Evolutionary conservation across 2,113 vertebrate species (phyloP), one percentile per base, ranked within the genome.

Genomic region (Ictalurus furcatus): DNA sequence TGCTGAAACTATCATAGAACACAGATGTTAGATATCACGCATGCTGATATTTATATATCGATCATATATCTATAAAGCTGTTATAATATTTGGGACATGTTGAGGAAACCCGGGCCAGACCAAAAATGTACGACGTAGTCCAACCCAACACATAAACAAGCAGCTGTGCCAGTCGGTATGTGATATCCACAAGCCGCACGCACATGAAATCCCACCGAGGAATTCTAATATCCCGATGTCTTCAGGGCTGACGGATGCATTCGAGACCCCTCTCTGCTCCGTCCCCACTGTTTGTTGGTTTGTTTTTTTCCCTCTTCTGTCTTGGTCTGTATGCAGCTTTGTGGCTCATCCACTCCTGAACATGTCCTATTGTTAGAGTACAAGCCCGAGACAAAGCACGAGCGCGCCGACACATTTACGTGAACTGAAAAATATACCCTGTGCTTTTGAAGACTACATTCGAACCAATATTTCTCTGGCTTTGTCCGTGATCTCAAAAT

Each of bases 131-230:
- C 4, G 1, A 81, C 3, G 16, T 12, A 25, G n/a, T 21, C 76
- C 21, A 67, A 19, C 56, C 17, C 37, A 63, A 67, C 61, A 65
- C 59, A 78, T 78, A 88, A 82, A 88, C 48, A 37, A 19, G 21
- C 19, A n/a, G 44, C 37, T 80, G 3, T 67, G 86, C 54, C 80
- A 83, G 34, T 37, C 59, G 80, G 80, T 17, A 58, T 71, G 63
- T 37, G 40, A 71, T 17, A 71, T 82, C 19, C 63, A 69, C 21
- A 88, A 52, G n/a, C n/a, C 87, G 88, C 91, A 86, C 88, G 87
- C 85, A 90, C 86, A 92, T 73, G 79, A 85, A 37, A 40, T 89
- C 86, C 83, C 84, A 52, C 81, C 37, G 19, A 85, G 89, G 90
- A 69, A 44, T 76, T 67, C 61, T 14, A 85, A 86, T 71, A 65